Evolutionary conservation across 2,113 vertebrate genomes (phyloP).

Genomic region (Megaceryle torquata): DNA sequence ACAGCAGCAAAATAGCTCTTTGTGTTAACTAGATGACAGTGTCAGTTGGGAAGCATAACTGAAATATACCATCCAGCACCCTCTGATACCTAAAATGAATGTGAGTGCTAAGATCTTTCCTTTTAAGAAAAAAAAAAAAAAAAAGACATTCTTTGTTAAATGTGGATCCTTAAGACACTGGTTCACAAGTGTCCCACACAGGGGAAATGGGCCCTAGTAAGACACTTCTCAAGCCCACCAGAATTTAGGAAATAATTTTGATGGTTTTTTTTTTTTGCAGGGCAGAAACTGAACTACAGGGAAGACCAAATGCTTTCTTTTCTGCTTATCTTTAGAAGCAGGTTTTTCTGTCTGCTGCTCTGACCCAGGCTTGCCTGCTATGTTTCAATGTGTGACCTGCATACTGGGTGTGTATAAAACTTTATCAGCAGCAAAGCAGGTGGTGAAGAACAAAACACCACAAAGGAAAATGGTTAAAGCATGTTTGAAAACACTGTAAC

Average conservation of each 20-base stretch:
- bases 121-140: background rate
- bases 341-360: background rate
- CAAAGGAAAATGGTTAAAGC: background rate
- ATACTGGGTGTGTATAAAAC: background rate
- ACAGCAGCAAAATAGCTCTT: background rate
- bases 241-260: background rate
- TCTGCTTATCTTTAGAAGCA: background rate
- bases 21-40: background rate
- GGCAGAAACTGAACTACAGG: background rate
- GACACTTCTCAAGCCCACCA: background rate
- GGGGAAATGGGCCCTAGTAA: background rate
- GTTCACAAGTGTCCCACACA: background rate
- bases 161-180: background rate
- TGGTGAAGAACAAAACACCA: background rate
- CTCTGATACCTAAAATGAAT: background rate
- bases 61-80: background rate
- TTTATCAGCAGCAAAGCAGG: background rate
- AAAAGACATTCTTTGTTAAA: rapidly evolving
- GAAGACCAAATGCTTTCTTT: background rate
- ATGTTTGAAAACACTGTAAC: background rate
- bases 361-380: background rate
- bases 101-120: background rate
- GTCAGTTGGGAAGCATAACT: background rate
- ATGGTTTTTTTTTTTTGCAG: background rate
- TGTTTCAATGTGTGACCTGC: background rate